phyloP scores from a whole-genome alignment of 1,140 invertebrate genomes.

The Polypedilum vanderplanki region DNA sequence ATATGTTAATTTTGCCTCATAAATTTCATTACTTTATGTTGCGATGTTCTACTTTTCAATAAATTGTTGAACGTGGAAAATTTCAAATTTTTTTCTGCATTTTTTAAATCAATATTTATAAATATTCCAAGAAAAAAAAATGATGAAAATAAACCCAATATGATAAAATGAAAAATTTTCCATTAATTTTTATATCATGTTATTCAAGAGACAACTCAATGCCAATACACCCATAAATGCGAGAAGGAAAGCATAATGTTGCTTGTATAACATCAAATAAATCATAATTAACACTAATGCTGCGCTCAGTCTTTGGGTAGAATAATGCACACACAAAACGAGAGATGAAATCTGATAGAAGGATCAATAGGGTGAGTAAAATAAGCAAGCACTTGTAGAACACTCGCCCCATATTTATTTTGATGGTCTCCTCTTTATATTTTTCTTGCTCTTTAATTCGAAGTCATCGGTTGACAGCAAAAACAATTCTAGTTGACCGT shows the following conservation, averaged over 20 bases:
- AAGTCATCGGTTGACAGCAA: background rate
- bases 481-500: background rate
- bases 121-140: no score
- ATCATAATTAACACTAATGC: slow-evolving; percentile 7
- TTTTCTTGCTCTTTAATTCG: background rate
- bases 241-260: no score
- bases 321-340: background rate
- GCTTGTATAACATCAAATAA: background rate
- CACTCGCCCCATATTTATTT: background rate
- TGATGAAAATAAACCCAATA: no score
- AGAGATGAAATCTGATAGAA: background rate
- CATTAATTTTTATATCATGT: background rate
- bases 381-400: background rate
- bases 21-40: background rate
- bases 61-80: background rate
- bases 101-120: no score
- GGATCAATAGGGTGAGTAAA: no score
- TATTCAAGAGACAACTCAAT: no score
- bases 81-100: no score
- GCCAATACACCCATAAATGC: no score
- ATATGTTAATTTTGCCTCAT: slow-evolving; percentile 1
- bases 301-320: background rate
- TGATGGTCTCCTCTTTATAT: background rate
- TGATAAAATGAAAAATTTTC: background rate
- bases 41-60: background rate